phyloP scores from a whole-genome alignment of 2,888 invertebrate species.

The Platycheirus albimanus region DNA sequence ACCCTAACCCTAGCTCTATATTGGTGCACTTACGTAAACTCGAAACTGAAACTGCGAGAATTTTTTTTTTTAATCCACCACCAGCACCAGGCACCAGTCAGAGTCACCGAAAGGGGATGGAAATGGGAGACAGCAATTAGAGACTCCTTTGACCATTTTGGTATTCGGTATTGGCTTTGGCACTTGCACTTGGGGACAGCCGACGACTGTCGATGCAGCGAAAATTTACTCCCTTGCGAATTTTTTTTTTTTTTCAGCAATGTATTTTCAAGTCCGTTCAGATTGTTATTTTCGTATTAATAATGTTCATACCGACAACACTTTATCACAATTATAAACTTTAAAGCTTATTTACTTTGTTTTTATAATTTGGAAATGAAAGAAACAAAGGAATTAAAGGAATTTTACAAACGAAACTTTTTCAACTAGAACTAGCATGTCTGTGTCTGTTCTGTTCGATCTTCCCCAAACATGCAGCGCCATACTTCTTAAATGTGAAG shows the following conservation, averaged over 20 bases:
- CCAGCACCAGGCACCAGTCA: conserved; percentile 19
- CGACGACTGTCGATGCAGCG: conserved; percentile 19
- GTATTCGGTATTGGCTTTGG: not conserved
- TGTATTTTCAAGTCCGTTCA: too few relatives aligned
- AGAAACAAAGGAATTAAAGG: too few relatives aligned
- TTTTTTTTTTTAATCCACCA: conserved; percentile 38
- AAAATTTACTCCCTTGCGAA: conserved; percentile 50
- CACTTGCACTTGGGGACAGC: not conserved
- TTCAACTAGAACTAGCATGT: too few relatives aligned
- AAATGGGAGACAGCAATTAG: conserved; percentile 36
- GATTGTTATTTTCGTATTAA: too few relatives aligned
- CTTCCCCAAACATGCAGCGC: conserved; percentile 64
- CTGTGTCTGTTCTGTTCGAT: too few relatives aligned
- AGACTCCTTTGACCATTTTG: conserved; percentile 57
- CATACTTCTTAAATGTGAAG: conserved; percentile 49
- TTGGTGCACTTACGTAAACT: conserved; percentile 70
- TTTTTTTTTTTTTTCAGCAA: conserved; percentile 28
- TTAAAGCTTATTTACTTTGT: too few relatives aligned
- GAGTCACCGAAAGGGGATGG: conserved; percentile 27
- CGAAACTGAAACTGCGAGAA: conserved; percentile 64
- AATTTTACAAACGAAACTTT: too few relatives aligned
- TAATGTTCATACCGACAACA: too few relatives aligned
- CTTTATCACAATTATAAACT: too few relatives aligned
- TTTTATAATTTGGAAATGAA: too few relatives aligned
- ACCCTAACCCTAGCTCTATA: not conserved